Evolutionary conservation across 1,140 invertebrate genomes (phyloP).

Genomic region (Eurosta solidaginis): DNA sequence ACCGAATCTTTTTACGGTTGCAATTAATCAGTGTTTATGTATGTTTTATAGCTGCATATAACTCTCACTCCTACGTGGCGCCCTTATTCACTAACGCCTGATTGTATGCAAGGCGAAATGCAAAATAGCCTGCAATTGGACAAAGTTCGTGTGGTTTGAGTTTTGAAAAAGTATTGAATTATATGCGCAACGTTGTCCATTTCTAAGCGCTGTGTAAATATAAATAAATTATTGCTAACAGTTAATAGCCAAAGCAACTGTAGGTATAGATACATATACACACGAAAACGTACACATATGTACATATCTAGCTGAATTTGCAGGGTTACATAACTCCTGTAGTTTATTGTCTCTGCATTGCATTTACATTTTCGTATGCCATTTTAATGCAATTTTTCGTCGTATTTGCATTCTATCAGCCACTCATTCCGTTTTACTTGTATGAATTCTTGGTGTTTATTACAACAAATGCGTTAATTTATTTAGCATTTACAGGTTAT

Average conservation of each 20-base stretch:
- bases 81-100: neutral
- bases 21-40: slow-evolving; percentile 17
- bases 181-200: neutral
- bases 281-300: neutral
- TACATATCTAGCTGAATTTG: neutral
- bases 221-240: slow-evolving; percentile 22
- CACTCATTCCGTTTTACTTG: neutral
- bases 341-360: no score
- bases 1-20: neutral
- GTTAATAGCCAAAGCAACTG: neutral
- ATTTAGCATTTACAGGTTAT: slow-evolving; percentile 26
- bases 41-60: neutral
- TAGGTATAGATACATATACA: no score
- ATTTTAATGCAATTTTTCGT: neutral
- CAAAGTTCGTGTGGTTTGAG: neutral
- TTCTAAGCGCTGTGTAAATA: slow-evolving; percentile 18
- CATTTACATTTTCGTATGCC: neutral
- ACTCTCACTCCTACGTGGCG: no score
- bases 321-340: neutral
- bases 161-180: neutral
- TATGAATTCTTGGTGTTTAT: no score
- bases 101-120: slow-evolving; percentile 3
- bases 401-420: neutral
- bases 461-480: neutral
- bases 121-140: neutral